These are phyloP conservation scores for Drosophila guanche DNA, from an alignment of 1,140 invertebrate species.

Conservation along the genomic window DNA sequence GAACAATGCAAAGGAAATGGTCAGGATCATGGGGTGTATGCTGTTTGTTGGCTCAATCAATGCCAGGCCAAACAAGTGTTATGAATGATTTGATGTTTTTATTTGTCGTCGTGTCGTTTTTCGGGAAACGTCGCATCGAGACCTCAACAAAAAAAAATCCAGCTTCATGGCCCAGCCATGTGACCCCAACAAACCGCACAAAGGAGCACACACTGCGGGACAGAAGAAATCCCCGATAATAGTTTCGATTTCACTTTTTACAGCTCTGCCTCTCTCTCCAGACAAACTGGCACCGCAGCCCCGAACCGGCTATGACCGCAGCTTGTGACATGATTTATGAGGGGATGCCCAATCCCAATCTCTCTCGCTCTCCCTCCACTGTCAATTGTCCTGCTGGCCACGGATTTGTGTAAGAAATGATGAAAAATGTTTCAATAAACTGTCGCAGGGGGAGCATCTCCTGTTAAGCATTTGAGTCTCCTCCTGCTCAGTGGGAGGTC, in stretches of 20 bases:
- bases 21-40: conserved; percentile 73
- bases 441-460: conserved; percentile 14
- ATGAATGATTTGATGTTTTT: conserved; percentile 80
- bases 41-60: conserved; percentile 70
- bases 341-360: conserved; percentile 21
- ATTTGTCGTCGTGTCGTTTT: conserved; percentile 54
- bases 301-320: conserved; percentile 41
- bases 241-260: conserved; percentile 71
- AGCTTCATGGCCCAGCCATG: too few relatives aligned
- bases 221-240: conserved; percentile 63
- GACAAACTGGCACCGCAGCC: conserved; percentile 47
- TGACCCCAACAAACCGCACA: conserved; percentile 73
- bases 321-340: conserved; percentile 72
- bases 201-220: conserved; percentile 33
- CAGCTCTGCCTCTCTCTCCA: conserved; percentile 7
- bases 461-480: background rate
- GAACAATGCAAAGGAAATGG: conserved; percentile 70
- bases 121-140: conserved; percentile 9
- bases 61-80: conserved; percentile 75
- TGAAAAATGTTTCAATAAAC: conserved; percentile 75
- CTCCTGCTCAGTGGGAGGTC: conserved; percentile 31
- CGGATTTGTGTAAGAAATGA: conserved; percentile 62
- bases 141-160: too few relatives aligned
- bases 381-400: conserved; percentile 39
- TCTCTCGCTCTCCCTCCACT: conserved; percentile 14